phyloP scores from a whole-genome alignment of 2,888 invertebrate species.

The Drosophila pseudotalamancana region DNA sequence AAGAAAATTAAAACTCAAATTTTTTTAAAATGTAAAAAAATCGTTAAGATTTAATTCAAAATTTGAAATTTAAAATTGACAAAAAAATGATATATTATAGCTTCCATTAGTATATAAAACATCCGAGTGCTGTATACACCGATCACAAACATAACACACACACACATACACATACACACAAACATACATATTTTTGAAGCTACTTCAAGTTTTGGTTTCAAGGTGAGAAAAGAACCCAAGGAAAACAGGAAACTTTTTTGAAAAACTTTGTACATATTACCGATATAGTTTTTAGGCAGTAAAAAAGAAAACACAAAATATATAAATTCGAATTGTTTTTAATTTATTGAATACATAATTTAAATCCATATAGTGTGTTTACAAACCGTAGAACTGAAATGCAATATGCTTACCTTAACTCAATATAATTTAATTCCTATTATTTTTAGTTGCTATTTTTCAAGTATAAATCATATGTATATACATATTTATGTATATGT shows the following conservation, averaged over 20 bases:
- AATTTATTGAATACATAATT: slow-evolving; percentile 63
- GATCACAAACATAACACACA: slow-evolving; percentile 11
- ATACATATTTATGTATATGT: not conserved
- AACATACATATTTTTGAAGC: slow-evolving; percentile 50
- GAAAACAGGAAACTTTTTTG: slow-evolving; percentile 49
- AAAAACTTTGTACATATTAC: slow-evolving; percentile 47
- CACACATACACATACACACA: slow-evolving; percentile 3
- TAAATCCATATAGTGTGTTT: slow-evolving; percentile 55
- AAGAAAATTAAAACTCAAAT: slow-evolving; percentile 9
- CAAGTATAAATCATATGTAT: slow-evolving; percentile 10
- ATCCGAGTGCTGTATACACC: slow-evolving; percentile 17
- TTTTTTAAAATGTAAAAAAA: slow-evolving; percentile 8
- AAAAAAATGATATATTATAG: slow-evolving; percentile 28
- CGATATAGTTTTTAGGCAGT: slow-evolving; percentile 22
- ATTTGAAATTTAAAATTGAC: slow-evolving; percentile 15
- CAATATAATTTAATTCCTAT: slow-evolving; percentile 73
- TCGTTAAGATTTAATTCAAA: not conserved
- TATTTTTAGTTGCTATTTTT: slow-evolving; percentile 61
- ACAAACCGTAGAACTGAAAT: slow-evolving; percentile 75
- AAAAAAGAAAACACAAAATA: slow-evolving; percentile 15
- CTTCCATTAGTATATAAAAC: slow-evolving; percentile 55
- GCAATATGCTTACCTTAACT: slow-evolving; percentile 79
- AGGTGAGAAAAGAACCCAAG: slow-evolving; percentile 6
- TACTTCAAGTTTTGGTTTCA: slow-evolving; percentile 58
- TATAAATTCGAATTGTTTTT: slow-evolving; percentile 56